Evolutionary conservation across 1,140 invertebrate genomes (phyloP), one percentile per base, ranked within the genome.

Genomic region (Heliothis subflexa): DNA sequence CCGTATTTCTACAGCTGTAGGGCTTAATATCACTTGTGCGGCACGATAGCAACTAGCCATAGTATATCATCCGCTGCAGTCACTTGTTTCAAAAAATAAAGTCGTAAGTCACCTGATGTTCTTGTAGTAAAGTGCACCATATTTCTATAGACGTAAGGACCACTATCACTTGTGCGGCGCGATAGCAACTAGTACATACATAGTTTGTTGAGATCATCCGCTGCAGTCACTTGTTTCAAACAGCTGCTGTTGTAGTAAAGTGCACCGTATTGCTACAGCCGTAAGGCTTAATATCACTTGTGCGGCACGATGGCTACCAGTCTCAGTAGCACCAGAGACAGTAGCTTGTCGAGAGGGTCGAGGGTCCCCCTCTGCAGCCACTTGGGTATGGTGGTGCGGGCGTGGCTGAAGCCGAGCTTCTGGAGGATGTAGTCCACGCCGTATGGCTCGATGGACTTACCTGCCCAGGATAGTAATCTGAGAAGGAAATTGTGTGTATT

Each of bases 311-410:
- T 93, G 25, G 92, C 85, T 28, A 97, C 95, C 88, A 97, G 96
- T 78, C 96, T 95, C 68, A 97, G 93, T 89, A 97, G 96, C 79
- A 97, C 95, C 40, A 97, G 94, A 13, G 97, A 96, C 25, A 97
- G 95, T 49, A 99, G 95, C 93, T 98, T 98, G 93, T 99, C 98
- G 28, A 99, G 91, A 0, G 98, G 98, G 95, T 99, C 99, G 96
- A 99, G 98, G 83, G 99, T 98, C 28, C 99, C 99, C 76, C 99
- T 95, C 94, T 99, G 99, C 95, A 99, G 96, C 98, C 99, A 99
- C 95, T 99, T 99, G 18, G 99, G 99, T 90, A 99, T 99, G 47
- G 99, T 99, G 54, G 98, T 99, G 55, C 99, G 96, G 2, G 99
- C 99, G 94, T 99, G 99, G 76, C 97, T 97, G 91, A 99, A 99